Evolutionary conservation across 2,797 vertebrate species (phyloP).

Genomic region (Sebastes nivosus): DNA sequence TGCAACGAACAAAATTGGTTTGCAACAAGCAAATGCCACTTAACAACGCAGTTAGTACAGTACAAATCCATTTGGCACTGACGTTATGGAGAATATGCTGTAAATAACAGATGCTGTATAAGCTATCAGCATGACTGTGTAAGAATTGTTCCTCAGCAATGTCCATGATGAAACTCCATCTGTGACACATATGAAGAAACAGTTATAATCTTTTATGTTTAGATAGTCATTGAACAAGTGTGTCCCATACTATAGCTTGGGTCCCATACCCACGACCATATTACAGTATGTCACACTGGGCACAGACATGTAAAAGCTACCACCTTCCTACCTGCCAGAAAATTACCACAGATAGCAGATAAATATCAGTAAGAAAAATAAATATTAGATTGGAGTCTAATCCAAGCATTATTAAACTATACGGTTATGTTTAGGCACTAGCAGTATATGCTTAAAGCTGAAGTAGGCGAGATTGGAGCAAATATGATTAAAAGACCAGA

Average conservation of each 20-base stretch:
- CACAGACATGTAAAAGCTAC: neutral
- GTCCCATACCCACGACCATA: neutral
- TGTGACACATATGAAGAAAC: neutral
- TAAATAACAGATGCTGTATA: slow-evolving; percentile 41
- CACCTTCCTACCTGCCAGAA: neutral
- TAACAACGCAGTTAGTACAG: slow-evolving; percentile 37
- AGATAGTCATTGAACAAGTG: neutral
- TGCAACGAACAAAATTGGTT: slow-evolving; percentile 21
- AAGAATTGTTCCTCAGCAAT: slow-evolving; percentile 19
- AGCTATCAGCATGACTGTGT: slow-evolving; percentile 18
- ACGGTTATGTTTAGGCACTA: neutral
- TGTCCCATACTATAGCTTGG: neutral
- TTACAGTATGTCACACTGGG: neutral
- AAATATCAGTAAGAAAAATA: neutral
- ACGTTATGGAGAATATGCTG: slow-evolving; percentile 27
- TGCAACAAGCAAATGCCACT: slow-evolving; percentile 40
- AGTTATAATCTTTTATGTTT: neutral
- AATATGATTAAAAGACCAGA: too few species aligned
- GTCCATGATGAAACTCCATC: slow-evolving; percentile 27
- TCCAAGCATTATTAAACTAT: neutral
- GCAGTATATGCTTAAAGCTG: neutral
- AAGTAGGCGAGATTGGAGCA: too few species aligned
- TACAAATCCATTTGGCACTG: slow-evolving; percentile 31
- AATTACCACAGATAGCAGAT: neutral
- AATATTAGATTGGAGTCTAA: neutral